A percentile compares a stretch with the other conserved stretches of the same genome.
phyloP scores from a whole-genome alignment of 2,888 invertebrate species.

The Amitus sp. region DNA sequence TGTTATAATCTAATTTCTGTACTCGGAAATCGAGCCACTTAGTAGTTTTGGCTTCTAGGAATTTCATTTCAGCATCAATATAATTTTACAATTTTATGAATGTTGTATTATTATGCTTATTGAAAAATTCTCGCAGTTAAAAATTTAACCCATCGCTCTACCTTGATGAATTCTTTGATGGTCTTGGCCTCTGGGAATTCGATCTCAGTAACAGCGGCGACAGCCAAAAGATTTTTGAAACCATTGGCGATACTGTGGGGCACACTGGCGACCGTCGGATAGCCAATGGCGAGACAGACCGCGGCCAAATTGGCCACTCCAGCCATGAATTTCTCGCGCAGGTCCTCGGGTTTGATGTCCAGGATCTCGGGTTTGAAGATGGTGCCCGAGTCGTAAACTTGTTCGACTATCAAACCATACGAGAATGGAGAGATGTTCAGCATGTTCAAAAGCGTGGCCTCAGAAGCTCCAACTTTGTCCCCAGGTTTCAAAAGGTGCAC shows the following conservation, averaged over 20 bases:
- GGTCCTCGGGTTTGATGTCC: conserved; percentile 97
- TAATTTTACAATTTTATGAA: too few species aligned
- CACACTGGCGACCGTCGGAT: conserved; percentile 96
- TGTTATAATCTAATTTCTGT: too few species aligned
- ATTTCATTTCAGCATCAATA: too few species aligned
- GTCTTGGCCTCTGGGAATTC: conserved; percentile 94
- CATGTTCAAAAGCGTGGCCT: conserved; percentile 99
- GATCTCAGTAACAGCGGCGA: conserved; percentile 96
- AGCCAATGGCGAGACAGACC: conserved; percentile 91
- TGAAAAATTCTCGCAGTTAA: too few species aligned
- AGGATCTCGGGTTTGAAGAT: conserved; percentile 96
- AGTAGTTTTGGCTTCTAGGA: too few species aligned
- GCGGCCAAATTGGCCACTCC: conserved; percentile 96
- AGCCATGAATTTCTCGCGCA: conserved; percentile 88
- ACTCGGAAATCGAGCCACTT: too few species aligned
- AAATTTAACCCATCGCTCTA: too few species aligned
- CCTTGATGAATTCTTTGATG: conserved; percentile 92
- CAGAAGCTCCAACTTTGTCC: conserved; percentile 98
- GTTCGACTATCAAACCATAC: conserved; percentile 94
- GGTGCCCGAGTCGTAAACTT: conserved; percentile 98
- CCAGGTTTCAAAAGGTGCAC: conserved; percentile 93
- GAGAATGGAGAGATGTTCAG: conserved; percentile 99
- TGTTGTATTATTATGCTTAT: too few species aligned
- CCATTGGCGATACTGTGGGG: conserved; percentile 98
- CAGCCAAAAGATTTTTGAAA: conserved; percentile 96